Evolutionary conservation across 2,888 invertebrate species (phyloP), one percentile per base, ranked within the genome.

Genomic region (Spisula subtruncata): DNA sequence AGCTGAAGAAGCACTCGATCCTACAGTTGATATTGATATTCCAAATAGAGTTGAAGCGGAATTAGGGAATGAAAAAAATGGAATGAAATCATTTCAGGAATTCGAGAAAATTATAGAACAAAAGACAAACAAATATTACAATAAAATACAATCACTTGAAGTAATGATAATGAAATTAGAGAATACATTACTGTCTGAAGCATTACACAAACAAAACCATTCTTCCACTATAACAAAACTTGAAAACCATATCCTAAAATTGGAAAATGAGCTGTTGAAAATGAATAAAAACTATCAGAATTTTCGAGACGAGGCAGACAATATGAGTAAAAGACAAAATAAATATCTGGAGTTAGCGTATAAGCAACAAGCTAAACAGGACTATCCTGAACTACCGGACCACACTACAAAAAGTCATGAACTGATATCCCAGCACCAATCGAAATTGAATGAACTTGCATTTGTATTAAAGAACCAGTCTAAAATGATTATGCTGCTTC

Each of bases 181-280:
- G 93, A 96, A 96, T 84, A 92, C 94, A 81, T 56, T 96, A 12
- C 90, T 96, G 81, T 83, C 86, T 12, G 95, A 95, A 86, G 94
- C 92, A 51, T 48, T 96, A 20, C 90, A 94, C 32, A 94, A 95
- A 89, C 95, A 94, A 85, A 94, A 94, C 79, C 94, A 95, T 66
- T 89, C 94, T 8, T 92, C 90, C 20, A 92, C 94, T 0, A 93
- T 95, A 18, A 90, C 93, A 14, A 92, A 92, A 41, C 89, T 96
- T 35, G 96, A 96, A 91, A 96, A 95, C 87, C 94, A 95, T 60
- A 94, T 96, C 48, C 90, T 96, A 1, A 94, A 89, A 81, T 86
- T 96, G 12, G 96, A 96, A 91, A 96, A 96, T 86, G 95, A 95
- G 54, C 89, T 96, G 10, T 81, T 95, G 81, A 93, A 93, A 88